Conservation (phyloP, 1,140 invertebrate genomes). For the Drosophila melanica region DNA sequence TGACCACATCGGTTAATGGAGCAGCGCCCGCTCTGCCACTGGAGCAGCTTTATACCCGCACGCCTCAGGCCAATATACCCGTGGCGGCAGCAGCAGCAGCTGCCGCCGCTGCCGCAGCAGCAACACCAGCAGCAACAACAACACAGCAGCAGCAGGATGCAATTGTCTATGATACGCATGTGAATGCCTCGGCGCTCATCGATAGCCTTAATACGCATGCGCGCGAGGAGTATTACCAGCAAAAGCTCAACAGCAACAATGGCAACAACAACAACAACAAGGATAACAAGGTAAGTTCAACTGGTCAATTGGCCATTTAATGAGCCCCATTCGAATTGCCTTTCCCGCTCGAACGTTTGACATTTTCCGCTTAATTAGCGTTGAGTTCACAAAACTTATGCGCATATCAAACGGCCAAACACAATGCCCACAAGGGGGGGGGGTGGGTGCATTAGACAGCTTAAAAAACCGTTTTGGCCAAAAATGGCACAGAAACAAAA, state of each 20-base stretch:
- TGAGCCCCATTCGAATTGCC: slow-evolving; percentile 19
- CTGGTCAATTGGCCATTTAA: slow-evolving; percentile 12
- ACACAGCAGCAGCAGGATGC: slow-evolving; percentile 48
- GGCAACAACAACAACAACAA: slow-evolving; percentile 76
- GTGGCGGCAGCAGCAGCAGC: slow-evolving; percentile 65
- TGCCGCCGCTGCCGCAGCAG: slow-evolving; percentile 41
- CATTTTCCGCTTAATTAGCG: slow-evolving; percentile 52
- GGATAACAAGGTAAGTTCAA: slow-evolving; percentile 78
- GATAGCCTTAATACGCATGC: slow-evolving; percentile 79
- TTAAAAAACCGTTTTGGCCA: slow-evolving; percentile 60
- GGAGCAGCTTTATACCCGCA: slow-evolving; percentile 61
- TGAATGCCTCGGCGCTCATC: slow-evolving; percentile 82
- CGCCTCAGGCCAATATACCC: slow-evolving; percentile 67
- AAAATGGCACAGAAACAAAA: slow-evolving; percentile 23
- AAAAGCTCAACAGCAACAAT: slow-evolving; percentile 51
- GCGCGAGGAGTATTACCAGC: slow-evolving; percentile 79
- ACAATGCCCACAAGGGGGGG: slow-evolving; percentile 23
- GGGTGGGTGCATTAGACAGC: slow-evolving; percentile 16
- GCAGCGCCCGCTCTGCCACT: slow-evolving; percentile 52
- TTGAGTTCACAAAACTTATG: slow-evolving; percentile 27
- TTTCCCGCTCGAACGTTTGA: slow-evolving; percentile 13
- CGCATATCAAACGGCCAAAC: slow-evolving; percentile 28
- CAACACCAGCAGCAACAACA: slow-evolving; percentile 45
- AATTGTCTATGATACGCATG: slow-evolving; percentile 77
- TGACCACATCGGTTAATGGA: no score